These are phyloP conservation scores for Gymnosoma rotundatum DNA, from an alignment of 2,888 invertebrate species.

Conservation along the genomic window DNA sequence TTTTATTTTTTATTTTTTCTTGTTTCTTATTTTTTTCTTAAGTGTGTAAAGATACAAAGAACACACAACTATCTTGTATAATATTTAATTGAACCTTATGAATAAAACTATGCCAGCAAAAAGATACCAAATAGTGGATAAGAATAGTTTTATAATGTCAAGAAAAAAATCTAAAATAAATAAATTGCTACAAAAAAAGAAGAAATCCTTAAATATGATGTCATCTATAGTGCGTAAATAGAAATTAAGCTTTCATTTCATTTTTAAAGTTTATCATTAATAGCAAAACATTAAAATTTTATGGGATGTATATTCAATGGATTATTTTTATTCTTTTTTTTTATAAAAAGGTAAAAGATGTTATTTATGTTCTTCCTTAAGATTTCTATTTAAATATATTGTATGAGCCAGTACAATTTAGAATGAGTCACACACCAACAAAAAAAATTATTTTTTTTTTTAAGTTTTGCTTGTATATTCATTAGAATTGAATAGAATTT, in stretches of 20 bases:
- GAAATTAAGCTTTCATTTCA: not conserved
- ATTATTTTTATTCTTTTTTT: too few species aligned
- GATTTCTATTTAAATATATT: too few species aligned
- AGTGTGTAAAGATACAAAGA: not conserved
- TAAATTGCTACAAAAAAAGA: not conserved
- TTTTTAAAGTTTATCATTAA: not conserved
- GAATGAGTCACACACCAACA: not conserved
- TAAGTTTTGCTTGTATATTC: too few species aligned
- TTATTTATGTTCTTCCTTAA: too few species aligned
- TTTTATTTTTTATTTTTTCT: too few species aligned
- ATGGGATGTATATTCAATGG: not conserved
- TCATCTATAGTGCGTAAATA: constrained; percentile 53
- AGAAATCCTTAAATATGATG: constrained; percentile 21
- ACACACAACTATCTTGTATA: constrained; percentile 5
- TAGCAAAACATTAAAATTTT: constrained; percentile 7
- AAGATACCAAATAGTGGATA: not conserved
- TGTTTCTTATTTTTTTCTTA: not conserved
- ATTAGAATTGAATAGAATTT: too few species aligned
- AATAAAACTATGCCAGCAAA: constrained; percentile 14
- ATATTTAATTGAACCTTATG: constrained; percentile 22
- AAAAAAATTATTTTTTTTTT: not conserved
- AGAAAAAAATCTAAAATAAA: not conserved
- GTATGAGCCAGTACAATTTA: too few species aligned
- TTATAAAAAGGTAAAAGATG: too few species aligned
- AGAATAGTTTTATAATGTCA: not conserved